Base-by-base conservation (phyloP, 2,113 vertebrate species). In the Embiotoca jacksoni region DNA sequence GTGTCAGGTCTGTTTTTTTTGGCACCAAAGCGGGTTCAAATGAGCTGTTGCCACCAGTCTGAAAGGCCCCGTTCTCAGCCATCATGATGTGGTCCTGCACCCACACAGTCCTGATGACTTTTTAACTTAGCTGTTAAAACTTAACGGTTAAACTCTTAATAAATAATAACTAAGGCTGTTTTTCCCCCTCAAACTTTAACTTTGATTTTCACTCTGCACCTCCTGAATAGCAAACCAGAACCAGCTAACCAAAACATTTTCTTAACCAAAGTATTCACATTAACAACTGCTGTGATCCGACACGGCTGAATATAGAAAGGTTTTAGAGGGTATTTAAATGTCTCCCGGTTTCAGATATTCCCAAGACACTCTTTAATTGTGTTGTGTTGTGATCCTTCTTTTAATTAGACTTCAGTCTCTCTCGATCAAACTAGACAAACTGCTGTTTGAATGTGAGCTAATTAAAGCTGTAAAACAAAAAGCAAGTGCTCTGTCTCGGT, bases 141-240 rank as follows among this genome's bases (percentile, higher is more conserved):
- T 23, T 52, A 58, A 47, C 15, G 7, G 1, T 64, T 56, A 36
- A 64, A 52, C 23, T 72, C 52, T 69, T 56, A 78, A 87, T 79
- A 73, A 81, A 73, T 60, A 80, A 64, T 47, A 50, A 4, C 53
- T 23, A 44, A n/a, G 32, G 36, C 11, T 30, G 13, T 33, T 37
- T 11, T 14, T 16, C 0, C 14, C 0, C 14, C 5, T 31, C 0
- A 32, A 30, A 56, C 59, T 23, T 78, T 3, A 46, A 23, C 13
- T 7, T 39, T 32, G 46, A 39, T 9, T 32, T 54, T 78, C 30
- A 23, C 49, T 56, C 58, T 57, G 46, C 60, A 31, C 31, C 35
- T 47, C 66, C 33, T 58, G 41, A 5, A 78, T 8, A 53, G 60
- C 56, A 35, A 52, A 81, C n/a, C 46, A 58, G 5, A 75, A 61